Evolutionary conservation across 2,113 vertebrate species (phyloP).

Genomic region (Pelvicachromis taeniatus): DNA sequence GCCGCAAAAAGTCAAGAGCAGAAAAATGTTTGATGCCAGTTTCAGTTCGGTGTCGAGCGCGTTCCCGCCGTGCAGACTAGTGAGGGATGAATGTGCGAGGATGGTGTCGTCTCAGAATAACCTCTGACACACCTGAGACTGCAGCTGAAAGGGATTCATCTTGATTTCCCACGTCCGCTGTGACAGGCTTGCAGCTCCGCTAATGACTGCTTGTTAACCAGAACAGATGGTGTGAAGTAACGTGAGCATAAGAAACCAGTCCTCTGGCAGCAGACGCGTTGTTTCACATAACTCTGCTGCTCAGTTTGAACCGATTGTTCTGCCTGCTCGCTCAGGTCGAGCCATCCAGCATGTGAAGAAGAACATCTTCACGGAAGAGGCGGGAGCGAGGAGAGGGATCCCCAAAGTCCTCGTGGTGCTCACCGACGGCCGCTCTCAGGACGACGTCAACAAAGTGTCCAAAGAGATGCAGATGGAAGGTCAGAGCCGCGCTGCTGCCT

Average conservation of each 20-base stretch:
- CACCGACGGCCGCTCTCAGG: conserved; percentile 93
- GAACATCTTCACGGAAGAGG: conserved; percentile 80
- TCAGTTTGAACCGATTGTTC: rapidly evolving
- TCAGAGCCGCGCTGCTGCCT: too few species aligned
- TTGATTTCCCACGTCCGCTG: background rate
- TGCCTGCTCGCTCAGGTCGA: conserved; percentile 71
- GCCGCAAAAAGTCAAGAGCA: background rate
- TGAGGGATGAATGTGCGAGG: too few species aligned
- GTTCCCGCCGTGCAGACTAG: too few species aligned
- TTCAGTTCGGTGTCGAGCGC: background rate
- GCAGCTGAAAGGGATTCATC: background rate
- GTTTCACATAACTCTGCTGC: background rate
- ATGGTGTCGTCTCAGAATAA: background rate
- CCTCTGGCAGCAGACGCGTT: background rate
- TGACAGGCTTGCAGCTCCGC: background rate
- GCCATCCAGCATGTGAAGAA: conserved; percentile 92
- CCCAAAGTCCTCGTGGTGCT: conserved; percentile 94
- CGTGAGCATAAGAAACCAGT: background rate
- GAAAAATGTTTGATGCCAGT: background rate
- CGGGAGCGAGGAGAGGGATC: conserved; percentile 84
- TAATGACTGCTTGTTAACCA: background rate
- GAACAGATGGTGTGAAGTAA: background rate
- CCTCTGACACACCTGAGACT: background rate
- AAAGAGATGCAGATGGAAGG: conserved; percentile 91
- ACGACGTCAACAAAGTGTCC: conserved; percentile 90